Evolutionary conservation across 2,888 invertebrate genomes (phyloP).

Genomic region (Lasiommata megera): DNA sequence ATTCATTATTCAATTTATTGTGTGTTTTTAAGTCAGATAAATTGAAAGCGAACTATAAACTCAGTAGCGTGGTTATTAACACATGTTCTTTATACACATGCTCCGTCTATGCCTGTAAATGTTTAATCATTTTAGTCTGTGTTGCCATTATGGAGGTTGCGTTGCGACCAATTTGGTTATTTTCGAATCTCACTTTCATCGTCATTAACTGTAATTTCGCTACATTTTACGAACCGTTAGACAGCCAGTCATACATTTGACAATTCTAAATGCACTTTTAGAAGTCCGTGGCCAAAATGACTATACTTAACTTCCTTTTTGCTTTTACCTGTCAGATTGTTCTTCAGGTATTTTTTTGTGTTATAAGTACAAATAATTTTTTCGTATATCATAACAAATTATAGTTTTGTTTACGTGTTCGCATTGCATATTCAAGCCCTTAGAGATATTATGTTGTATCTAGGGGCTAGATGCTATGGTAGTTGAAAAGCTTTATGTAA

Average conservation of each 20-base stretch:
- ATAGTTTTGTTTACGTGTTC: no score
- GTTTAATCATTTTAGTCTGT: not conserved
- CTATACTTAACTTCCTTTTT: not conserved
- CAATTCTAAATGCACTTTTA: slow-evolving; percentile 15
- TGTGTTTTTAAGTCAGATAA: no score
- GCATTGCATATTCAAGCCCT: no score
- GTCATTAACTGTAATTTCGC: slow-evolving; percentile 67
- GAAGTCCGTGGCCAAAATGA: not conserved
- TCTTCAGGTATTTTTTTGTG: not conserved
- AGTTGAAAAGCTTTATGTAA: no score
- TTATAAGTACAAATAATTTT: no score
- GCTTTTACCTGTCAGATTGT: not conserved
- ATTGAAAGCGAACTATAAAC: no score
- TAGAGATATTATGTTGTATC: no score
- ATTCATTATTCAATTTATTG: no score
- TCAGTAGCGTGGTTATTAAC: not conserved
- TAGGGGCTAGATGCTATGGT: no score
- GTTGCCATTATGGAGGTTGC: slow-evolving; percentile 21
- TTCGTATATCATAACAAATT: no score
- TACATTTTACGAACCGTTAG: slow-evolving; percentile 68
- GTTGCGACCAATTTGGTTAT: slow-evolving; percentile 55
- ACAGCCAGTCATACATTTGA: slow-evolving; percentile 28
- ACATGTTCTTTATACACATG: no score
- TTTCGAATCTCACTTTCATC: slow-evolving; percentile 50
- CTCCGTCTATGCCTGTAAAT: no score